These are phyloP conservation scores for Trichomycterus rosablanca DNA, from an alignment of 2,113 vertebrate genomes.

Conservation along the genomic window DNA sequence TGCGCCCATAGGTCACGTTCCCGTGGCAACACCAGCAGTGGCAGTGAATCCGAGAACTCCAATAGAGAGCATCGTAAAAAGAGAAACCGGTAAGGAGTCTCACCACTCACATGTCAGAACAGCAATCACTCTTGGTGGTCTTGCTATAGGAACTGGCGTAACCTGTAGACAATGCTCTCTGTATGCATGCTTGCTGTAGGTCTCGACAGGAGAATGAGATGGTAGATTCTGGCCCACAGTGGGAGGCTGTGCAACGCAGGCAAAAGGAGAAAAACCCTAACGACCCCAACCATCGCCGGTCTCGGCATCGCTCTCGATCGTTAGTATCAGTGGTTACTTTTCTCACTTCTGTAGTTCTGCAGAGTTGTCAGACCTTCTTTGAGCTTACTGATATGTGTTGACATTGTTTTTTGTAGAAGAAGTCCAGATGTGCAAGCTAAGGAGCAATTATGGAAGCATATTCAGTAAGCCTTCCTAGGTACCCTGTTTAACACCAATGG, in stretches of 20 bases:
- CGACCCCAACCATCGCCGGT: slow-evolving; percentile 73
- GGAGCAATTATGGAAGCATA: slow-evolving; percentile 85
- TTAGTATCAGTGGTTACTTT: slow-evolving; percentile 47
- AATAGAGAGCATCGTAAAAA: slow-evolving; percentile 81
- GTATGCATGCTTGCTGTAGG: slow-evolving; percentile 51
- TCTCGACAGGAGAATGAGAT: slow-evolving; percentile 80
- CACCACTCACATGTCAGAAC: neutral
- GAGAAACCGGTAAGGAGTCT: slow-evolving; percentile 71
- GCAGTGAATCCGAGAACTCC: slow-evolving; percentile 84
- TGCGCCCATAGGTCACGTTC: slow-evolving; percentile 73
- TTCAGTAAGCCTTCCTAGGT: slow-evolving; percentile 69
- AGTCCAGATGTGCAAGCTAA: slow-evolving; percentile 87
- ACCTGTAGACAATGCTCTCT: neutral
- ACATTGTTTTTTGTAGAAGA: slow-evolving; percentile 63
- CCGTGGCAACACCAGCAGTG: slow-evolving; percentile 85
- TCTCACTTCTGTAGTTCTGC: neutral
- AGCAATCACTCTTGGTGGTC: neutral
- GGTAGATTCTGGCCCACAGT: slow-evolving; percentile 81
- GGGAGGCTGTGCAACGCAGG: slow-evolving; percentile 79
- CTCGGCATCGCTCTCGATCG: slow-evolving; percentile 84
- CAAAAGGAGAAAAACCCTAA: slow-evolving; percentile 77
- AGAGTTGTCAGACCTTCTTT: too few relatives aligned
- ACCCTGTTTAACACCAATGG: too few relatives aligned
- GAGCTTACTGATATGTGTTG: too few relatives aligned
- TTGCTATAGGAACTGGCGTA: neutral